Percentiles rank a stretch among this genome's conserved stretches.
Evolutionary conservation across 1,140 invertebrate species (phyloP).

Genomic region (Delia radicum): DNA sequence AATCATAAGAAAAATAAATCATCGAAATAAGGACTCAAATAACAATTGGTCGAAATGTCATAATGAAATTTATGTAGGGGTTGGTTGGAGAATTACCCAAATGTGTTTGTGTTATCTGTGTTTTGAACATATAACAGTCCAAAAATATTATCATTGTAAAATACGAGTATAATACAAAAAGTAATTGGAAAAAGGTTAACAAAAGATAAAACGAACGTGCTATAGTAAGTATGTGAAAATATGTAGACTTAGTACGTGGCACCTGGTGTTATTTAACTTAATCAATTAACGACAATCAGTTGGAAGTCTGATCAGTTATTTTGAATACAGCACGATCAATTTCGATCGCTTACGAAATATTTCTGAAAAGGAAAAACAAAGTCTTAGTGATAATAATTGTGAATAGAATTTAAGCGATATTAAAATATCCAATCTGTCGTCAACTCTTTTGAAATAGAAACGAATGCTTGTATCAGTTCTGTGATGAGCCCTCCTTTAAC

Average conservation of each 20-base stretch:
- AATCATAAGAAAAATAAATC: not conserved
- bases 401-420: too few relatives aligned
- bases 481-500: too few relatives aligned
- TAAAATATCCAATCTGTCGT: too few relatives aligned
- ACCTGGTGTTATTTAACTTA: not conserved
- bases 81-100: not conserved
- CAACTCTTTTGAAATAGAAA: too few relatives aligned
- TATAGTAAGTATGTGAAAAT: not conserved
- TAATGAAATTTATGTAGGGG: not conserved
- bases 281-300: not conserved
- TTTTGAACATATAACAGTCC: too few relatives aligned
- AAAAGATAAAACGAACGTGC: not conserved
- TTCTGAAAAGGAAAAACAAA: too few relatives aligned
- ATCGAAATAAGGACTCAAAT: not conserved
- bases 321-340: too few relatives aligned
- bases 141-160: too few relatives aligned
- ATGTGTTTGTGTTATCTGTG: not conserved
- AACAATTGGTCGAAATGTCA: not conserved
- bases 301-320: not conserved
- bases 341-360: too few relatives aligned
- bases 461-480: too few relatives aligned
- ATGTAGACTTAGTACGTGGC: not conserved
- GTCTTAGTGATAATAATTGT: too few relatives aligned
- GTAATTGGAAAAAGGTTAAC: not conserved
- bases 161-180: too few relatives aligned